Base-by-base conservation (phyloP, 2,113 vertebrate genomes). In the Lagopus muta region DNA sequence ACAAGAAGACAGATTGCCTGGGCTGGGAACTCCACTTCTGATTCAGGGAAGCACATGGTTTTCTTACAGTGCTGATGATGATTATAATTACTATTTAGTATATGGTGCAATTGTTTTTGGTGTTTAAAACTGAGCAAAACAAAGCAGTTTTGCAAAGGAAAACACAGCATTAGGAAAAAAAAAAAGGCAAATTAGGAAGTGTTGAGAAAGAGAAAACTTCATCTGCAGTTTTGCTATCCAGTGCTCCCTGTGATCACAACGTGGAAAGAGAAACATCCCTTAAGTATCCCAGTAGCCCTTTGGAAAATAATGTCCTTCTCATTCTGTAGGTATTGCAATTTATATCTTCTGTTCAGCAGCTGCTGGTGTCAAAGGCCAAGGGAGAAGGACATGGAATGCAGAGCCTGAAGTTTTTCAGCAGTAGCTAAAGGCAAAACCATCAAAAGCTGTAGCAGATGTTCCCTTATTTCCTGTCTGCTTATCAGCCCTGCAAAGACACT, bases 391-490 rank as follows among this genome's bases (percentile, higher is more conserved):
- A 1, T 82, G 82, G 82, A 91, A 89, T 67, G 76, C 69, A 84
- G 82, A 77, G 84, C 88, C 78, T 87, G 94, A 95, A 79, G 84
- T 80, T 84, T 89, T 83, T 87, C 85, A 48, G 82, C 13, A 3
- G 80, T 71, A 7, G 75, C 86, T 55, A 30, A 93, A 96, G 93
- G 90, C 93, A 94, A 97, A 97, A 90, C 82, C 95, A 78, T 69
- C 88, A 91, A 77, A 96, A 92, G 86, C 67, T 94, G 65, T 70
- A 96, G 85, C 95, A 94, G 89, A 96, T 91, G 96, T 94, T 96
- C 77, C 11, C 74, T 95, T 80, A 95, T 94, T 98, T 98, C 97
- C 97, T 96, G 97, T 94, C 81, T 89, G 91, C 96, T 97, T 97
- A 97, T 98, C 97, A 82, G 90, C 88, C 95, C 91, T n/a, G 45